phyloP scores from a whole-genome alignment of 2,888 invertebrate genomes.

The Agrochola litura region DNA sequence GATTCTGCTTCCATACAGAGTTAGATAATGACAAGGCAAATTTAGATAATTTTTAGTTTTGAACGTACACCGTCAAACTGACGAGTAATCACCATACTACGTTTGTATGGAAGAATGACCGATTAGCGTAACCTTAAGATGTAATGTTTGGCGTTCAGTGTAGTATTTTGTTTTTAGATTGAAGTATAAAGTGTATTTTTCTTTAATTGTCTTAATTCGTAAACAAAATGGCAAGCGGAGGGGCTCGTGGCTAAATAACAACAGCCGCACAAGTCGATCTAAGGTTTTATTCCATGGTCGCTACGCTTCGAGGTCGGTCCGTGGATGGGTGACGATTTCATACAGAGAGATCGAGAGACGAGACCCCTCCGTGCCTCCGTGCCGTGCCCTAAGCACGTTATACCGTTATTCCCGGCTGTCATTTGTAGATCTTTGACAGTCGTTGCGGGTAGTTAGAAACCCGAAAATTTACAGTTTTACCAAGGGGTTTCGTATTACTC shows the following conservation, averaged over 20 bases:
- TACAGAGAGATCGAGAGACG: too few species aligned
- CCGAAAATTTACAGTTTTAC: background rate
- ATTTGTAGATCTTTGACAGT: background rate
- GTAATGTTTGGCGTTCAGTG: conserved; percentile 64
- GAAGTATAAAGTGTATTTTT: conserved; percentile 42
- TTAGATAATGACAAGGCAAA: too few species aligned
- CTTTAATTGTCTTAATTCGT: conserved; percentile 25
- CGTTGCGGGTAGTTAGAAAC: background rate
- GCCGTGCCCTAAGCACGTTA: too few species aligned
- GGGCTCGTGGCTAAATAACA: background rate
- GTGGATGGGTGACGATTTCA: background rate
- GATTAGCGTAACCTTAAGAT: conserved; percentile 37
- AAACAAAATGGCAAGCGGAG: background rate
- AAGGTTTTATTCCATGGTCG: too few species aligned
- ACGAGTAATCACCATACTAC: too few species aligned
- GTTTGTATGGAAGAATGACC: too few species aligned
- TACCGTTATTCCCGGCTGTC: background rate
- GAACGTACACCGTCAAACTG: too few species aligned
- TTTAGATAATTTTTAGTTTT: too few species aligned
- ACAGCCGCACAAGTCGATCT: background rate
- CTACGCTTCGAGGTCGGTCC: background rate
- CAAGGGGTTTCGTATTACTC: background rate
- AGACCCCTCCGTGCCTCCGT: too few species aligned
- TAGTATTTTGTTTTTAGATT: conserved; percentile 50
- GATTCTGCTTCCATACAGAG: too few species aligned